Evolutionary conservation across 2,888 invertebrate species (phyloP).

Genomic region (Drosophila nigritarsus): DNA sequence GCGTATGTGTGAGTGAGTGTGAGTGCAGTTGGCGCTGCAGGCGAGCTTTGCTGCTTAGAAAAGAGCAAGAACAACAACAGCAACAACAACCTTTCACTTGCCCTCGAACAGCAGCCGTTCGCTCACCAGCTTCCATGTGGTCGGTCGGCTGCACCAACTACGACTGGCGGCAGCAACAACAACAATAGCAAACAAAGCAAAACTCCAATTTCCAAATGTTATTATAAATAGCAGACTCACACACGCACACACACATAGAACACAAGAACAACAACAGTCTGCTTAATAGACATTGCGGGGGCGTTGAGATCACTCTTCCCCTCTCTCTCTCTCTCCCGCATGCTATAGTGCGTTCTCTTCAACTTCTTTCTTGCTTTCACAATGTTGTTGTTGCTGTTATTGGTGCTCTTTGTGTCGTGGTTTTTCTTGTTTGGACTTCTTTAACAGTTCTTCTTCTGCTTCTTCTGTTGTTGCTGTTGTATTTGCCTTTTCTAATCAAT

Average conservation of each 20-base stretch:
- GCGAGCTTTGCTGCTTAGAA: conserved; percentile 38
- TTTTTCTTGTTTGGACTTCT: conserved; percentile 9
- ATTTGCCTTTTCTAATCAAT: conserved; percentile 50
- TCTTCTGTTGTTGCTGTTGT: background rate
- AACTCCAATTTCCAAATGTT: conserved; percentile 52
- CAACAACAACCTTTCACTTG: conserved; percentile 57
- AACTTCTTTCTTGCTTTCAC: conserved; percentile 14
- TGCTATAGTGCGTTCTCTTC: background rate
- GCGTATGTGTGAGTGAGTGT: background rate
- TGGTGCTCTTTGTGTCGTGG: background rate
- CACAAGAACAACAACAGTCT: conserved; percentile 11
- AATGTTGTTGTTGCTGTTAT: conserved; percentile 8
- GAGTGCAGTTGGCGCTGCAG: conserved; percentile 33
- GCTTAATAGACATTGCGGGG: conserved; percentile 62
- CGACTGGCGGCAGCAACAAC: conserved; percentile 10
- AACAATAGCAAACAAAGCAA: conserved; percentile 16
- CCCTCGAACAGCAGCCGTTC: conserved; percentile 44
- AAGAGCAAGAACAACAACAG: conserved; percentile 13
- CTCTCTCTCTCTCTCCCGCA: conserved; percentile 14
- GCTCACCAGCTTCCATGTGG: conserved; percentile 52
- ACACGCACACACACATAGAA: conserved; percentile 17
- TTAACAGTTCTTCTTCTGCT: background rate
- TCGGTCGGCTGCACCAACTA: conserved; percentile 40
- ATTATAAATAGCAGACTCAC: conserved; percentile 60
- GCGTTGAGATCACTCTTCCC: conserved; percentile 51